A percentile compares a stretch with the other conserved stretches of the same genome.
phyloP scores from a whole-genome alignment of 2,797 vertebrate species.

The Rallus crepitans region DNA sequence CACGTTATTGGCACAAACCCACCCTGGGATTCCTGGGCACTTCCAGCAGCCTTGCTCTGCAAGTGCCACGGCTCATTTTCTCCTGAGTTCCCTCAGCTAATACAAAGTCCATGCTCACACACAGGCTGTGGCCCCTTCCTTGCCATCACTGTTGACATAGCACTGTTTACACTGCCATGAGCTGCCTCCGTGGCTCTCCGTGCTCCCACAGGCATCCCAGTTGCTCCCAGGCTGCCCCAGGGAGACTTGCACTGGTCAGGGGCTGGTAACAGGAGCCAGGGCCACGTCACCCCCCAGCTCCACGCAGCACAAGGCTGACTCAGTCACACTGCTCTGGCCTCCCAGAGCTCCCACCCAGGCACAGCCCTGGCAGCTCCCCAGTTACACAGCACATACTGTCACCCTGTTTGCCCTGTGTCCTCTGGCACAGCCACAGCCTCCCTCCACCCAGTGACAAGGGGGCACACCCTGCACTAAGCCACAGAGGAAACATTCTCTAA shows the following conservation, averaged over 20 bases:
- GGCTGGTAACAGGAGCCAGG: too few species aligned
- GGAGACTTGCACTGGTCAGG: neutral
- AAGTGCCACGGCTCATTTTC: neutral
- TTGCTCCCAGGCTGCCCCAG: neutral
- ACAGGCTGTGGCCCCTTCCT: neutral
- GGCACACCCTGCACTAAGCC: neutral
- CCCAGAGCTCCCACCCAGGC: neutral
- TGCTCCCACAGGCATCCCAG: neutral
- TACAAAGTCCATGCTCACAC: neutral
- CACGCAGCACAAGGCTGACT: fast-evolving
- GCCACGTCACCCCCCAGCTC: neutral
- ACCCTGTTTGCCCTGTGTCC: neutral
- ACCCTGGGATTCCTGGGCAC: fast-evolving
- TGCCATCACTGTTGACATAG: neutral
- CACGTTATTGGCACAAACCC: neutral
- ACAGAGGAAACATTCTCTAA: neutral
- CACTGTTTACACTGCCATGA: neutral
- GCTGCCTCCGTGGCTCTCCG: neutral
- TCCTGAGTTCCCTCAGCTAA: neutral
- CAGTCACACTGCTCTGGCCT: neutral
- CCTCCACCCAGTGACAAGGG: neutral
- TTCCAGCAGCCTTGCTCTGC: neutral
- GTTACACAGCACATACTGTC: neutral
- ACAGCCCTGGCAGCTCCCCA: neutral
- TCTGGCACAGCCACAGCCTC: neutral